Conservation (phyloP, 1,140 invertebrate genomes). For the Drosophila lacteicornis region DNA sequence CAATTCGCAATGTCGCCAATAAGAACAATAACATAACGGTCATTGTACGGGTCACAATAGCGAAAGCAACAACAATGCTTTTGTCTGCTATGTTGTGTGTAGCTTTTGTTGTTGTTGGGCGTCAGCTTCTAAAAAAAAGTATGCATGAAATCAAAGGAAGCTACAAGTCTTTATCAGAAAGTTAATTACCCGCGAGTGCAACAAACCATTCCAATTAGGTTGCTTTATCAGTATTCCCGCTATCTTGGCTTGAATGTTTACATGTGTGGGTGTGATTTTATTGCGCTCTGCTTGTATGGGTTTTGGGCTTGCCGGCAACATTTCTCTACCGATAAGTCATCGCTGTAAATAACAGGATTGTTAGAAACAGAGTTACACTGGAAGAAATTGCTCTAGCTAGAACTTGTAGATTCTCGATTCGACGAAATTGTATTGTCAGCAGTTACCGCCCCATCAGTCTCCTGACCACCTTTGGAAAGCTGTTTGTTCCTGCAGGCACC, state of each 20-base stretch:
- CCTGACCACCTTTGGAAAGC: too few species aligned
- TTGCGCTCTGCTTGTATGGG: slow-evolving; percentile 12
- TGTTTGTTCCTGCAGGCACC: too few species aligned
- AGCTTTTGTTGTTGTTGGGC: slow-evolving; percentile 4
- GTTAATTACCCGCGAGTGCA: slow-evolving; percentile 45
- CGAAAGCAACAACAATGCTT: slow-evolving; percentile 37
- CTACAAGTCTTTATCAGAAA: slow-evolving; percentile 50
- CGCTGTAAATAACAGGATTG: slow-evolving; percentile 19
- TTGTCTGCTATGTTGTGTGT: slow-evolving; percentile 6
- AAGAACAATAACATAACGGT: slow-evolving; percentile 68
- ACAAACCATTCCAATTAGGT: slow-evolving; percentile 45
- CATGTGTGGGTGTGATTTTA: slow-evolving; percentile 8
- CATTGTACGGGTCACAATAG: slow-evolving; percentile 52
- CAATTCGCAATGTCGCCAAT: slow-evolving; percentile 51
- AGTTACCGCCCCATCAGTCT: too few species aligned
- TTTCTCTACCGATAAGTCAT: slow-evolving; percentile 32
- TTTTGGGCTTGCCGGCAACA: slow-evolving; percentile 48
- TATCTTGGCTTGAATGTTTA: slow-evolving; percentile 8
- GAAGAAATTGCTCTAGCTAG: not conserved
- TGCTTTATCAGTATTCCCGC: slow-evolving; percentile 24
- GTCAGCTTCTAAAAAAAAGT: slow-evolving; percentile 46
- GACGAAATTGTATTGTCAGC: not conserved
- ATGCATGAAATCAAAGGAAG: slow-evolving; percentile 21
- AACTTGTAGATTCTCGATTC: not conserved
- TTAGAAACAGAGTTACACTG: slow-evolving; percentile 9